phyloP scores from a whole-genome alignment of 2,888 invertebrate genomes.

The Ophion ellenae region DNA sequence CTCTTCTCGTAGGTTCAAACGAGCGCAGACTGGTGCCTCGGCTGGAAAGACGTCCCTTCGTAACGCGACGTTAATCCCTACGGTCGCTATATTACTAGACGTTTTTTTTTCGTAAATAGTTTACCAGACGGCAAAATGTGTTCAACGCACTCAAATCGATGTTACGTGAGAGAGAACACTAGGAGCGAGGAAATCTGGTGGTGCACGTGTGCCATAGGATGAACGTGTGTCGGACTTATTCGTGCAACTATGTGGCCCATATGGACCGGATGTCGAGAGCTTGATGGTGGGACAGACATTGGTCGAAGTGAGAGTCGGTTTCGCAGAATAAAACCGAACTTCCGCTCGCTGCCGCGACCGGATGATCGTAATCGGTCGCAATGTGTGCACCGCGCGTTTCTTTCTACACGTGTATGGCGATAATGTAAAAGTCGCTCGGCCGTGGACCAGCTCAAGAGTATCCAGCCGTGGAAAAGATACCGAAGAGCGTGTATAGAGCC shows the following conservation, averaged over 20 bases:
- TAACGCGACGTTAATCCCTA: too few species aligned
- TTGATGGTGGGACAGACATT: constrained; percentile 9
- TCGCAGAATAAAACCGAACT: constrained; percentile 39
- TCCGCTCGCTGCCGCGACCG: constrained; percentile 34
- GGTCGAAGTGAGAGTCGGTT: constrained; percentile 17
- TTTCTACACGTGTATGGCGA: constrained; percentile 18
- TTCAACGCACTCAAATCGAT: constrained; percentile 34
- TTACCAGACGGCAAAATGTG: constrained; percentile 24
- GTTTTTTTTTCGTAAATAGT: constrained; percentile 36
- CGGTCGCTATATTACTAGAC: not conserved
- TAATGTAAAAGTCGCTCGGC: constrained; percentile 51
- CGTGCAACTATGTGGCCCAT: not conserved
- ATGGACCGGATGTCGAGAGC: constrained; percentile 11
- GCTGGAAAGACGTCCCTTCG: too few species aligned
- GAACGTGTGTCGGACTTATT: constrained; percentile 18
- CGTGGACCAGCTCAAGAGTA: constrained; percentile 41
- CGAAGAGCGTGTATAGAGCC: constrained; percentile 7
- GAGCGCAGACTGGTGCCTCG: too few species aligned
- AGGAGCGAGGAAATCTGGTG: too few species aligned
- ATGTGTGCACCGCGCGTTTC: constrained; percentile 45
- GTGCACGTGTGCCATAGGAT: not conserved
- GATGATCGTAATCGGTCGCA: constrained; percentile 59
- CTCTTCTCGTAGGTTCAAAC: too few species aligned
- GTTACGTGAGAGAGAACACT: too few species aligned
- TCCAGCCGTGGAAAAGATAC: constrained; percentile 53